Conservation (phyloP, 2,888 invertebrate species). For the Tipula confusa region DNA sequence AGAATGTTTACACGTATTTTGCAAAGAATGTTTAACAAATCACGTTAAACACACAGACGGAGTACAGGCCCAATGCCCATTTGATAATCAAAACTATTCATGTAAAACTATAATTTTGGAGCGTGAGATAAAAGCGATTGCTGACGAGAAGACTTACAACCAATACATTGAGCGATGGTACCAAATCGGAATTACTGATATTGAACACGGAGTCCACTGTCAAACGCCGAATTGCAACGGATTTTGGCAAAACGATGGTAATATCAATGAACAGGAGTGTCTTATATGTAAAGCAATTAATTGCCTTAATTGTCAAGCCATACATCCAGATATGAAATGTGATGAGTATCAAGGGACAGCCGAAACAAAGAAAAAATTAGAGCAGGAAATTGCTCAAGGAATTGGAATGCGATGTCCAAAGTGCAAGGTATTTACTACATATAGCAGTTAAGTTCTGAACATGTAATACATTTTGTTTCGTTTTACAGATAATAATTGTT, state of each 20-base stretch:
- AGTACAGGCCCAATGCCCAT: constrained; percentile 15
- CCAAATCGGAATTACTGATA: constrained; percentile 69
- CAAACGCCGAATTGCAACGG: constrained; percentile 82
- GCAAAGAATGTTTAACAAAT: background rate
- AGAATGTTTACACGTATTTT: constrained; percentile 31
- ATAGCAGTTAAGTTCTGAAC: background rate
- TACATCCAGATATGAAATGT: background rate
- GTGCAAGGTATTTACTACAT: background rate
- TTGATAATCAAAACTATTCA: background rate
- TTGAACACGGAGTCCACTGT: constrained; percentile 79
- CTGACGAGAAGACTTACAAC: background rate
- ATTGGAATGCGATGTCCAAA: constrained; percentile 25
- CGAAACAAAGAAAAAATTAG: background rate
- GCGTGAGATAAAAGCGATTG: constrained; percentile 29
- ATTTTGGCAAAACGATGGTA: constrained; percentile 85
- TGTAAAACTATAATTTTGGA: background rate
- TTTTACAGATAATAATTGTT: constrained; percentile 56
- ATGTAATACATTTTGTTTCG: background rate
- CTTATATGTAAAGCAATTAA: constrained; percentile 74
- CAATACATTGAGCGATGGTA: background rate
- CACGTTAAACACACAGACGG: background rate
- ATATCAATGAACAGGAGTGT: constrained; percentile 75
- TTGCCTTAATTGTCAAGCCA: constrained; percentile 72
- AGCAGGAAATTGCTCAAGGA: background rate
- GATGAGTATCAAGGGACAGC: background rate